phyloP scores from a whole-genome alignment of 2,888 invertebrate genomes.

The Dinocampus coccinellae region DNA sequence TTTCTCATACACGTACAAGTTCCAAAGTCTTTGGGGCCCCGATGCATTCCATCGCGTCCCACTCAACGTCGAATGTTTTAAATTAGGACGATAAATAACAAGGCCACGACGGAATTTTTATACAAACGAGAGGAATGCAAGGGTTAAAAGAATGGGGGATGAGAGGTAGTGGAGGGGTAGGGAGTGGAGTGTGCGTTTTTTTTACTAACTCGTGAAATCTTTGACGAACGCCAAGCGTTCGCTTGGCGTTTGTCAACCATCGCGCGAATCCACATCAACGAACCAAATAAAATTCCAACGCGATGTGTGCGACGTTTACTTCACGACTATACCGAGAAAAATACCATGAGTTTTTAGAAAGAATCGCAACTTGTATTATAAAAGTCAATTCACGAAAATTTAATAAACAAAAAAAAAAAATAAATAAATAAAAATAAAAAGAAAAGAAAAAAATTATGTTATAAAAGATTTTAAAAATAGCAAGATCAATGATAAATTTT shows the following conservation, averaged over 20 bases:
- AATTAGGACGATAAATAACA: constrained; percentile 55
- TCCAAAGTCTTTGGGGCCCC: constrained; percentile 14
- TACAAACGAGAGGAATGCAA: background rate
- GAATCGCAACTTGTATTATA: constrained; percentile 23
- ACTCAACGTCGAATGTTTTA: constrained; percentile 51
- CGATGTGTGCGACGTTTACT: constrained; percentile 25
- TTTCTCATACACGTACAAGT: constrained; percentile 19
- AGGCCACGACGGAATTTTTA: constrained; percentile 38
- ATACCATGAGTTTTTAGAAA: constrained; percentile 59
- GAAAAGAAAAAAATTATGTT: too few species aligned
- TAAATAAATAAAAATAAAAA: too few species aligned
- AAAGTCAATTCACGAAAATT: background rate
- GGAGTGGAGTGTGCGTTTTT: background rate
- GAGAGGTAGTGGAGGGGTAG: too few species aligned
- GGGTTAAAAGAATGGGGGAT: too few species aligned
- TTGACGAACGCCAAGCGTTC: too few species aligned
- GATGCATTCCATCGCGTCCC: constrained; percentile 47
- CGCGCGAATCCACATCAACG: background rate
- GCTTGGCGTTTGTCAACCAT: background rate
- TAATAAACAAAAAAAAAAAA: background rate
- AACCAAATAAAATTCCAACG: background rate
- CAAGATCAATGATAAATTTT: too few species aligned
- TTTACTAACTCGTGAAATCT: constrained; percentile 3
- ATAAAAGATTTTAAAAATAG: too few species aligned
- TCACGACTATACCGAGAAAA: constrained; percentile 55